Evolutionary conservation across 2,888 invertebrate species (phyloP).

Genomic region (Nomada ferruginata): DNA sequence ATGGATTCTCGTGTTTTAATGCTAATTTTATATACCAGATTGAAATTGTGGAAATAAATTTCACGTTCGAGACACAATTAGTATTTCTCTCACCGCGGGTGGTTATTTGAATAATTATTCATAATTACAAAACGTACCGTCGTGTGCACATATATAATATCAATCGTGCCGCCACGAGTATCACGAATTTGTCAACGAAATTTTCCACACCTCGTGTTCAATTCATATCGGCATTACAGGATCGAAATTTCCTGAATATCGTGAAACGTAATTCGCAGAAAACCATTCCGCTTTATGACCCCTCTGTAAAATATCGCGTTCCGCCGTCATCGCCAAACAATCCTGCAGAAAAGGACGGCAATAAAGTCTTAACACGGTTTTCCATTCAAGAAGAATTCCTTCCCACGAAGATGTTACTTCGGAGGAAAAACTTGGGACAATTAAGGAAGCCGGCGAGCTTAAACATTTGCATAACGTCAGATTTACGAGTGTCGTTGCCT

Average conservation of each 20-base stretch:
- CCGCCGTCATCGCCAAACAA: too few species aligned
- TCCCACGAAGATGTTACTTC: neutral
- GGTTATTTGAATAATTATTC: conserved; percentile 20
- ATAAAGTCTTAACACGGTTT: neutral
- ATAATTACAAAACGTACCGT: neutral
- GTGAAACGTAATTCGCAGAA: neutral
- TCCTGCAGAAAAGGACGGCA: neutral
- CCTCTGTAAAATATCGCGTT: too few species aligned
- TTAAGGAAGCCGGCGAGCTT: conserved; percentile 23
- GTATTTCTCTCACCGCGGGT: neutral
- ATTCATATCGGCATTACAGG: neutral
- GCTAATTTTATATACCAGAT: neutral
- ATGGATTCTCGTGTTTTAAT: neutral
- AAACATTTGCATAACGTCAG: conserved; percentile 41
- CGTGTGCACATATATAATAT: neutral
- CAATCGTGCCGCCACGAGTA: conserved; percentile 20
- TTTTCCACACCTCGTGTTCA: neutral
- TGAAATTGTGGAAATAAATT: conserved; percentile 1
- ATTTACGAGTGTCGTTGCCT: conserved; percentile 45
- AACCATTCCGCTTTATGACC: neutral
- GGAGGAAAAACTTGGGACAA: conserved; percentile 35
- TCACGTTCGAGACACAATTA: neutral
- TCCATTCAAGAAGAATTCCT: neutral
- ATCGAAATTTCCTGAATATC: conserved; percentile 18
- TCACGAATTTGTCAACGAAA: conserved; percentile 20